Evolutionary conservation across 2,888 invertebrate genomes (phyloP).

Genomic region (Eristalis arbustorum): DNA sequence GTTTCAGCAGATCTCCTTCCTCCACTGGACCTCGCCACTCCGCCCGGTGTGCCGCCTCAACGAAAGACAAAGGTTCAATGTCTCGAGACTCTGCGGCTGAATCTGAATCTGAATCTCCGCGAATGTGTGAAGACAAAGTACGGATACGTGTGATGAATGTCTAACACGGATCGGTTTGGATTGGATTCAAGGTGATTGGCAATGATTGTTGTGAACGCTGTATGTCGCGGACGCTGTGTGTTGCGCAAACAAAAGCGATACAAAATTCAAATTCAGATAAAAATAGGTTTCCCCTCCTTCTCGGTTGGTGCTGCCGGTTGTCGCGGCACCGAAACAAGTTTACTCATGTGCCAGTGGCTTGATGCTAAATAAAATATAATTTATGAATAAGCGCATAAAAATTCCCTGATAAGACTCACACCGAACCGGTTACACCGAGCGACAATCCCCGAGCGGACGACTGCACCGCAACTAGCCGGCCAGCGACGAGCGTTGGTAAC

Average conservation of each 20-base stretch:
- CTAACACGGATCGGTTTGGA: conserved; percentile 46
- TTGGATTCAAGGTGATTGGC: conserved; percentile 59
- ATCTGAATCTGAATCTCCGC: background rate
- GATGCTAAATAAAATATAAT: conserved; percentile 62
- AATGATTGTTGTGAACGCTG: conserved; percentile 31
- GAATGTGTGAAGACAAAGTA: background rate
- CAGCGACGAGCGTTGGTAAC: background rate
- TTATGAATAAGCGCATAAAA: conserved; percentile 69
- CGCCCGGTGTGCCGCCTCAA: background rate
- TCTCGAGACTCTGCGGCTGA: background rate
- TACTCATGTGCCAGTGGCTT: conserved; percentile 44
- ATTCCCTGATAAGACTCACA: conserved; percentile 60
- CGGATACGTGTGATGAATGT: conserved; percentile 58
- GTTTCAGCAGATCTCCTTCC: conserved; percentile 27
- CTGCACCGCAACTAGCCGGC: background rate
- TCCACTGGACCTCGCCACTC: background rate
- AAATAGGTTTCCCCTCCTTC: conserved; percentile 24
- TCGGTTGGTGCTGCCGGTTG: background rate
- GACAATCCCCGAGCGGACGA: background rate
- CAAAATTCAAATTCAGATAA: conserved; percentile 13
- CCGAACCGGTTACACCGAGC: conserved; percentile 52
- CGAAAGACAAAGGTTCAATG: background rate
- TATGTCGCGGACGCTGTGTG: background rate
- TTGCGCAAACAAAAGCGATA: conserved; percentile 40
- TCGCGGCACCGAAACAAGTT: conserved; percentile 44